Base-by-base conservation (phyloP, 1,140 invertebrate species). In the Calephelis nemesis region DNA sequence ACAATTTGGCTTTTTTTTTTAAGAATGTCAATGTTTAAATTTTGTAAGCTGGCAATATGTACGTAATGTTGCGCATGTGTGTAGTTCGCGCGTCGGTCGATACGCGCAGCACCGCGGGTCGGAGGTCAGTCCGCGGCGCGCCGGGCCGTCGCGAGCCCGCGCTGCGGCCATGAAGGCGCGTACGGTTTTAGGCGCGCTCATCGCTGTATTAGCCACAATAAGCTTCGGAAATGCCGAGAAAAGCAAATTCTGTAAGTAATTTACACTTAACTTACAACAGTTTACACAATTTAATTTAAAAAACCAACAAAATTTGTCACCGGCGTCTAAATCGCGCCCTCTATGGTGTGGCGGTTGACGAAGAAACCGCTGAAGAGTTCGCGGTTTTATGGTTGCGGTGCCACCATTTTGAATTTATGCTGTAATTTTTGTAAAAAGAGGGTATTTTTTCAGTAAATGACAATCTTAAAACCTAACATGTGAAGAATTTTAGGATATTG, bases 221-320 rank as follows among this genome's bases (percentile, higher is more conserved):
- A 75, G 70, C 70, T 63, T 74, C 72, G 80, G 78, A 74, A 77
- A 84, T 81, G 87, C 85, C 50, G 88, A 91, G 79, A 91, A 91
- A 73, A 91, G 88, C 81, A 91, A 91, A 75, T 91, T 91, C 84
- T 91, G 88, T 91, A 77, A 88, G 88, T 91, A 75, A 49, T 62
- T 11, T 52, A 54, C 11, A 10, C 12, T 68, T 40, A 65, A 47
- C 52, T 8, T 49, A 62, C n/a, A 19, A 49, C n/a, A 30, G 10
- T 65, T 65, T 2, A 39, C 5, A 30, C 30, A 4, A n/a, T 12
- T 52, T 54, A 11, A 10, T 40, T 30, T 49, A 15, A 50, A 50
- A 39, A 50, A 50, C 54, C 49, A 50, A 42, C 52, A 13, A 58
- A 15, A 52, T 65, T 39, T 47, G n/a, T 47, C 58, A 62, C 76